phyloP scores from a whole-genome alignment of 2,113 vertebrate genomes.

The Eulemur macaco region DNA sequence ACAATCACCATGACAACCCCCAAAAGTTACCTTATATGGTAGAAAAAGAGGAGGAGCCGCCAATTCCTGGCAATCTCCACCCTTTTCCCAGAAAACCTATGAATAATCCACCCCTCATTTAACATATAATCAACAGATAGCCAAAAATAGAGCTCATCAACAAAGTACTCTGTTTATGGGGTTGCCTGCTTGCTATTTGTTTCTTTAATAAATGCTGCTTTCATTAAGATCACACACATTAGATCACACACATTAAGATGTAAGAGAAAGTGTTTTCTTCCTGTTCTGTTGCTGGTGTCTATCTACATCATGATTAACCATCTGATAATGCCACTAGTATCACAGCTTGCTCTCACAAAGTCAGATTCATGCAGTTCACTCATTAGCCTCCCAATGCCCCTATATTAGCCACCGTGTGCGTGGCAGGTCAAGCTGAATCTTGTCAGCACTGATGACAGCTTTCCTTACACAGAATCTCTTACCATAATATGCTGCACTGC shows the following conservation, averaged over 20 bases:
- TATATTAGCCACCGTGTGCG: background rate
- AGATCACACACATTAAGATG: background rate
- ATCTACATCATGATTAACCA: slow-evolving; percentile 22
- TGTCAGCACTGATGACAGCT: background rate
- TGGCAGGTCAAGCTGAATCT: slow-evolving; percentile 16
- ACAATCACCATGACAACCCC: no score
- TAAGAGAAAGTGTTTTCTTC: background rate
- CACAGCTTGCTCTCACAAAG: slow-evolving; percentile 33
- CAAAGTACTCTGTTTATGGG: no score
- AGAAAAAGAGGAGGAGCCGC: no score
- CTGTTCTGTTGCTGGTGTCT: slow-evolving; percentile 26
- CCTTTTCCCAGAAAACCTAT: no score
- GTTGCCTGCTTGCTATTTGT: no score
- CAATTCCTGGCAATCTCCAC: no score
- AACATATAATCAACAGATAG: no score
- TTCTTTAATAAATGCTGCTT: no score
- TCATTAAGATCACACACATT: no score
- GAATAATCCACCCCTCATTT: no score
- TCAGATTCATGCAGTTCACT: slow-evolving; percentile 26
- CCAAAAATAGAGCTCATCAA: no score
- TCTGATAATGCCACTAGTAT: slow-evolving; percentile 42
- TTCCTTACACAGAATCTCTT: background rate
- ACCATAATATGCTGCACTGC: slow-evolving; percentile 10
- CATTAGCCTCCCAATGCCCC: slow-evolving; percentile 1
- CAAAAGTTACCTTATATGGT: no score